Percentiles rank a stretch among this genome's conserved stretches.
Evolutionary conservation across 2,113 vertebrate genomes (phyloP).

Genomic region (Sander vitreus): DNA sequence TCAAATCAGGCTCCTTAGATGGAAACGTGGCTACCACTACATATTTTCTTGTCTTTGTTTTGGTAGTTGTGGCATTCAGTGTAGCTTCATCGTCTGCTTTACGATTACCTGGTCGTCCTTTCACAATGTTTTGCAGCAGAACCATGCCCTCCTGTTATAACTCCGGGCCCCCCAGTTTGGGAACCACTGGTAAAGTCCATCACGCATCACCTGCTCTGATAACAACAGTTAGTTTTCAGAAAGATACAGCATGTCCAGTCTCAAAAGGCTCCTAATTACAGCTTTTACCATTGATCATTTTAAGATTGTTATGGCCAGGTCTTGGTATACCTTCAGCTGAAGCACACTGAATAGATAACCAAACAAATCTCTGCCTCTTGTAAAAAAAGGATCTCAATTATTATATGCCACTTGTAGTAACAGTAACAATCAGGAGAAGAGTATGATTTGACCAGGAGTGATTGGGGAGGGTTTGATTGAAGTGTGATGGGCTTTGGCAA

Average conservation of each 20-base stretch:
- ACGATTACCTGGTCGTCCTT: too few species aligned
- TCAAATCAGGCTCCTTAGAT: too few species aligned
- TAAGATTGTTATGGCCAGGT: not conserved
- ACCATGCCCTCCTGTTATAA: too few species aligned
- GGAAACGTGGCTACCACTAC: too few species aligned
- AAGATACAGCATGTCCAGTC: not conserved
- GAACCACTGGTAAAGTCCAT: not conserved
- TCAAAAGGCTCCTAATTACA: not conserved
- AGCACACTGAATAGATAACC: not conserved
- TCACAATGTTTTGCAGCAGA: too few species aligned
- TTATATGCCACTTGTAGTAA: not conserved
- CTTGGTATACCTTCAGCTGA: not conserved
- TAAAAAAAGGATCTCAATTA: constrained; percentile 8
- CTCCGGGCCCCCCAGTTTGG: too few species aligned
- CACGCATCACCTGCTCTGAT: not conserved
- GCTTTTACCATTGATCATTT: too few species aligned
- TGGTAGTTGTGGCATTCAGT: too few species aligned
- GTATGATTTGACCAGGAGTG: constrained; percentile 6
- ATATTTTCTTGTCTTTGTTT: too few species aligned
- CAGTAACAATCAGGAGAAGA: constrained; percentile 15
- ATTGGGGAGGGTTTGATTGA: constrained; percentile 32
- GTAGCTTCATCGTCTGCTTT: too few species aligned
- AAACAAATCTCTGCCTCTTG: constrained; percentile 3
- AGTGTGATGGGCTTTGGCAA: constrained; percentile 15
- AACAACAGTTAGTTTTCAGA: not conserved